phyloP scores from a whole-genome alignment of 2,797 vertebrate genomes.

The Clarias pachynema region DNA sequence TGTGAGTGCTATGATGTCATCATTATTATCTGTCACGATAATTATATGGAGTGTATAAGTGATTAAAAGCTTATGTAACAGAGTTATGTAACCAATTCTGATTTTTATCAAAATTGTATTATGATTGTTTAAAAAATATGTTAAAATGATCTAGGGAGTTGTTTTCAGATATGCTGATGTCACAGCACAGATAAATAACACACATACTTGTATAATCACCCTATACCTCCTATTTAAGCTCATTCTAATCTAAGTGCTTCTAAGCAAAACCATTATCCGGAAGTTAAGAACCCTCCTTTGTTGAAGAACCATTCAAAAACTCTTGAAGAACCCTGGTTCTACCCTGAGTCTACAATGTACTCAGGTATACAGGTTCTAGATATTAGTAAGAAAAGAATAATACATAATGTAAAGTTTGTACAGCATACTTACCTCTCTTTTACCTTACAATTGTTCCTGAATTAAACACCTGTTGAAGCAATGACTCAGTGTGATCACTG shows the following conservation, averaged over 20 bases:
- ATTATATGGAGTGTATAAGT: background rate
- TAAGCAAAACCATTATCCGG: background rate
- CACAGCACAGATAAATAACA: too few species aligned
- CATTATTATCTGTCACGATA: background rate
- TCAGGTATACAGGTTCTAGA: background rate
- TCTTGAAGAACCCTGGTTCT: background rate
- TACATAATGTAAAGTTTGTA: background rate
- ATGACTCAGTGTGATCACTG: background rate
- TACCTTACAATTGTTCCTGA: background rate
- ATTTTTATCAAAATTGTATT: background rate
- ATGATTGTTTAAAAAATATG: background rate
- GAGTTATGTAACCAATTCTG: background rate
- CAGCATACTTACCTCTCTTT: background rate
- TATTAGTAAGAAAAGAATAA: background rate
- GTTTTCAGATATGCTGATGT: background rate
- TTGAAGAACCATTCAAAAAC: background rate
- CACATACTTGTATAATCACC: background rate
- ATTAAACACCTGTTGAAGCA: slow-evolving; percentile 45
- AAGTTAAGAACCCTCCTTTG: background rate
- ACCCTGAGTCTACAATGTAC: background rate
- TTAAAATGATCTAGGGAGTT: background rate
- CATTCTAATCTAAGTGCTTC: background rate
- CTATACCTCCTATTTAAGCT: background rate
- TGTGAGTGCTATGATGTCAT: background rate
- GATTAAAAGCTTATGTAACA: background rate